Base-by-base conservation (phyloP, 2,888 invertebrate genomes). In the Phyllotreta striolata region DNA sequence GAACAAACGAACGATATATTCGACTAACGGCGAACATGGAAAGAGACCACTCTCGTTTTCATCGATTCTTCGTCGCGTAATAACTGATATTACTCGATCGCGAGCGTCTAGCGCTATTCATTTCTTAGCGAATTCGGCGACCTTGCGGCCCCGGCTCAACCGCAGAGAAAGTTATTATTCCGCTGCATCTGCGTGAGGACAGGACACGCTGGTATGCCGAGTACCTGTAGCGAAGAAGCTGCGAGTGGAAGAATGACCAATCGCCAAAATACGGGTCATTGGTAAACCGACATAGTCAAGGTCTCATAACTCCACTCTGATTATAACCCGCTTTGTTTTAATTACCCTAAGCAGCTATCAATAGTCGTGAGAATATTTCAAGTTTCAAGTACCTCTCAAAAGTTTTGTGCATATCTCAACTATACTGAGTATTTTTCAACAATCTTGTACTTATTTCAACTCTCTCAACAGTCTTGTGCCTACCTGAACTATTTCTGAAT, bases 101-200 rank as follows among this genome's bases (percentile, higher is more conserved):
- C 69, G 66, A 70, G 66, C 66, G 24, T 24, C 24, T 24, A 24
- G 24, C 24, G 24, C 69, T 39, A 44, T 44, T 35, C n/a, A n/a
- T 56, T 66, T 67, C 69, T 66, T 68, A 66, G 41, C 43, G 7
- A 59, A 59, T 51, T 59, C 59, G 66, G 70, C 74, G 74, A 73
- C 75, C 75, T 75, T 75, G 75, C 51, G 51, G 13, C 40, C 34
- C 66, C 64, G 61, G 24, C 24, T 24, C 24, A 68, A 63, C 38
- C 57, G 56, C 67, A 66, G 74, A 75, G 74, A 75, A 75, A 75
- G 75, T 73, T 68, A 72, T 73, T 73, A 24, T 70, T 69, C 68
- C 59, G 63, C 38, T 54, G 37, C 52, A 34, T 10, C 41, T 24
- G 47, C 52, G 47, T 51, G 43, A 46, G 46, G 52, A 40, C 41